Conservation (phyloP, 2,888 invertebrate species). For the Lapara coniferarum region DNA sequence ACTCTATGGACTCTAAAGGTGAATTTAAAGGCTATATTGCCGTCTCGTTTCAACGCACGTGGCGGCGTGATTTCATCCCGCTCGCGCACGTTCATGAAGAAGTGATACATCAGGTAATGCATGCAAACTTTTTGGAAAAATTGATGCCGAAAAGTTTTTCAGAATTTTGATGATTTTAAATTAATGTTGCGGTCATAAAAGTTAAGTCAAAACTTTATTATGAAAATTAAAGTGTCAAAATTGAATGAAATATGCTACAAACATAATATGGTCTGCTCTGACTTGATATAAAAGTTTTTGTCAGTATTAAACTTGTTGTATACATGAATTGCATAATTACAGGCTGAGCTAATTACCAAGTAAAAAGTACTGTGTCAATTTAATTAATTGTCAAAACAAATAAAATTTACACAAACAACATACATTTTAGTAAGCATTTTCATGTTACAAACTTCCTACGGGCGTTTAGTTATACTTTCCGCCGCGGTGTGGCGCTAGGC, state of each 20-base stretch:
- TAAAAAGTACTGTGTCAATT: background rate
- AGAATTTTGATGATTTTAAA: background rate
- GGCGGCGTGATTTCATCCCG: conserved; percentile 56
- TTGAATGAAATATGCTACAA: background rate
- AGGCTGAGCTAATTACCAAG: background rate
- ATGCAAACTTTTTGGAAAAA: background rate
- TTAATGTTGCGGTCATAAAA: no score
- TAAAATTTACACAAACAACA: no score
- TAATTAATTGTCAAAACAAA: no score
- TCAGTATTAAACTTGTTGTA: no score
- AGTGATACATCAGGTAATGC: conserved; percentile 65
- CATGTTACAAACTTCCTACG: background rate
- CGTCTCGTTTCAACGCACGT: conserved; percentile 51
- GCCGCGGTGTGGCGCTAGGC: conserved; percentile 7
- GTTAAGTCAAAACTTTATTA: background rate
- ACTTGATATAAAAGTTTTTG: no score
- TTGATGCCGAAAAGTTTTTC: background rate
- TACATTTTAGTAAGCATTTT: background rate
- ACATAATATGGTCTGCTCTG: background rate
- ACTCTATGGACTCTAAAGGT: conserved; percentile 48
- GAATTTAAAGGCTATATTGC: conserved; percentile 47
- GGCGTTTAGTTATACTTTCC: conserved; percentile 28
- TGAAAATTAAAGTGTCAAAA: background rate
- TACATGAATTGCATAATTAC: no score
- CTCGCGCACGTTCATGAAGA: conserved; percentile 63